Evolutionary conservation across 2,797 vertebrate species (phyloP).

Genomic region (Myripristis murdjan): DNA sequence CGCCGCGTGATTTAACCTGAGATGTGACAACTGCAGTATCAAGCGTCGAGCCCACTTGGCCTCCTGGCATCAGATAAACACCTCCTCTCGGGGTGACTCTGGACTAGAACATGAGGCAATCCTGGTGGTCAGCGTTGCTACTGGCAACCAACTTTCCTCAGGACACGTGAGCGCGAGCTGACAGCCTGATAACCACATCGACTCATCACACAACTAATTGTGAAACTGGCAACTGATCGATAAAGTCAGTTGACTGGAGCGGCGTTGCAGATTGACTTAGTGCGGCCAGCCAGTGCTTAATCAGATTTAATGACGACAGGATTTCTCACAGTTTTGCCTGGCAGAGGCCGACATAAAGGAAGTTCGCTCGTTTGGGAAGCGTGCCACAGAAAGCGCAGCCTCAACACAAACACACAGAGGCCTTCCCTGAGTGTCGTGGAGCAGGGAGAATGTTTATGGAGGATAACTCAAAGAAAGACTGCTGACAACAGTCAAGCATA

Average conservation of each 20-base stretch:
- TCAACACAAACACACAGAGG: neutral
- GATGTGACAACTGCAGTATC: conserved; percentile 25
- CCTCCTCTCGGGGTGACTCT: neutral
- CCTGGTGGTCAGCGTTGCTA: too few relatives aligned
- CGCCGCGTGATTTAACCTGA: conserved; percentile 41
- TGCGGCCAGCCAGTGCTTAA: conserved; percentile 52
- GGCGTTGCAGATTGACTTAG: conserved; percentile 50
- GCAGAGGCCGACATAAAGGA: conserved; percentile 7
- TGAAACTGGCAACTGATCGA: conserved; percentile 47
- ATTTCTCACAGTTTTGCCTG: conserved; percentile 6
- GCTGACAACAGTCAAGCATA: neutral
- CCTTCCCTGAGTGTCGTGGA: conserved; percentile 16
- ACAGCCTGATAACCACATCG: conserved; percentile 23
- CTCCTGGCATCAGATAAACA: neutral
- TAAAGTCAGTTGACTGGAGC: conserved; percentile 32
- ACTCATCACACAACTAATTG: conserved; percentile 8
- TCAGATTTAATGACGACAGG: conserved; percentile 46
- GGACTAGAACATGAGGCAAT: too few relatives aligned
- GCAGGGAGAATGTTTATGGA: neutral
- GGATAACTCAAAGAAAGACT: neutral
- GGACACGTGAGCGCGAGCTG: conserved; percentile 5
- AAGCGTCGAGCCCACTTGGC: conserved; percentile 14
- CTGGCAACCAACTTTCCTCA: too few relatives aligned
- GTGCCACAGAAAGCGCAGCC: conserved; percentile 12
- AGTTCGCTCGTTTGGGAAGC: conserved; percentile 33